Base-by-base conservation (phyloP, 2,888 invertebrate genomes). In the Cyaniris semiargus region DNA sequence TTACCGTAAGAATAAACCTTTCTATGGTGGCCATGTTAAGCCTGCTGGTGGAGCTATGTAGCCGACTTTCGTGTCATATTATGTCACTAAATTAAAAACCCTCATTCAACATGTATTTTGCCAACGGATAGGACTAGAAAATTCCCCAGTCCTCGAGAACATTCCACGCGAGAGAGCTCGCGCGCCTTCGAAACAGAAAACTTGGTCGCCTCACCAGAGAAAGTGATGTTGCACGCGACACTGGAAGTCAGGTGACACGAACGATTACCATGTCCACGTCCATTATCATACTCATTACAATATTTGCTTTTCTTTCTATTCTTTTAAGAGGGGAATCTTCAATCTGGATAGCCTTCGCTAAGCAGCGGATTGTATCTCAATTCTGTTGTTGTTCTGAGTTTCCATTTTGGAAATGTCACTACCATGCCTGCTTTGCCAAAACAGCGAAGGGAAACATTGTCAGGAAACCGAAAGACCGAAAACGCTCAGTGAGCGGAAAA, bases 211-310 rank as follows among this genome's bases (percentile, higher is more conserved):
- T 83, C 83, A 83, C 81, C 83, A 87, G 91, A 87, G 93, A 93
- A 93, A 93, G 92, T 91, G 90, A 90, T 85, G 80, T 75, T 34
- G 80, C 92, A 91, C 91, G 90, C 92, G 90, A 90, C 87, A 84
- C 82, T 81, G 79, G 23, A 31, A 80, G 80, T 79, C 79, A 82
- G 81, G 80, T 87, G 86, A 86, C 86, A 86, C 83, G 82, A 84
- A 82, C 84, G 80, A 89, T 90, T 90, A 89, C 86, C 83, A 82
- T 83, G 80, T 79, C 81, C 81, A 81, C 74, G 74, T 48, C 79
- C 76, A 79, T 82, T 80, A 80, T 81, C 79, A 76, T 66, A 34
- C 76, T 76, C 53, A 76, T 60, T 76, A 66, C 66, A 76, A 76
- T 76, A 76, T 76, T 76, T 66, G 66, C 44, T 38, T 18, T 60